A percentile compares a stretch with the other conserved stretches of the same genome.
Conservation (phyloP, 2,113 vertebrate genomes). For the Pseudorasbora parva region DNA sequence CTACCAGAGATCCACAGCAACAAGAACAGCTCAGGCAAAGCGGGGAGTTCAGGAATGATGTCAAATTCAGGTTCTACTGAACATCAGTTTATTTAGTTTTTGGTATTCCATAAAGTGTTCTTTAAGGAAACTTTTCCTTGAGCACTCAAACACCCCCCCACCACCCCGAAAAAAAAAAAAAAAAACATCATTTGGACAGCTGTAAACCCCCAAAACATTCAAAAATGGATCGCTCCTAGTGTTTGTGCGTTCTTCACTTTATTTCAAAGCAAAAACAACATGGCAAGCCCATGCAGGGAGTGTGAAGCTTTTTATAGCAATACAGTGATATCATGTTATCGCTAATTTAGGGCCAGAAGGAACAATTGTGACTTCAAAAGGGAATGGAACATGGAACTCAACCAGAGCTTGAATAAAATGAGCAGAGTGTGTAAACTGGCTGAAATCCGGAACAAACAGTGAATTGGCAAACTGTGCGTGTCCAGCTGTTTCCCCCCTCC, state of each 20-base stretch:
- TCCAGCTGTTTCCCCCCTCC: not conserved
- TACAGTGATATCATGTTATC: slow-evolving; percentile 55
- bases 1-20: slow-evolving; percentile 79
- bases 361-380: slow-evolving; percentile 66
- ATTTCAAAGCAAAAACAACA: slow-evolving; percentile 47
- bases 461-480: slow-evolving; percentile 35
- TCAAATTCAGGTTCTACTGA: slow-evolving; percentile 80
- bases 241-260: slow-evolving; percentile 11
- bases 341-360: slow-evolving; percentile 68
- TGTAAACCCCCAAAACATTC: slow-evolving; percentile 17
- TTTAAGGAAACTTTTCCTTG: slow-evolving; percentile 29
- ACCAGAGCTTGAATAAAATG: slow-evolving; percentile 37
- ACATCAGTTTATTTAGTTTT: slow-evolving; percentile 68
- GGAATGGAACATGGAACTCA: slow-evolving; percentile 59
- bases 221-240: not conserved
- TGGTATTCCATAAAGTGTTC: slow-evolving; percentile 48
- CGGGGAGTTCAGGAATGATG: slow-evolving; percentile 80
- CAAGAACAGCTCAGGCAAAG: slow-evolving; percentile 79
- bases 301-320: slow-evolving; percentile 30
- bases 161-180: too few relatives aligned
- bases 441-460: slow-evolving; percentile 47
- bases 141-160: too few relatives aligned
- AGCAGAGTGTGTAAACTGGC: slow-evolving; percentile 38
- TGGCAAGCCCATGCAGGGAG: slow-evolving; percentile 4
- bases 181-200: slow-evolving; percentile 35